A percentile compares a stretch with the other conserved stretches of the same genome.
Conservation (phyloP, 2,888 invertebrate genomes). For the Chrysolina americana region DNA sequence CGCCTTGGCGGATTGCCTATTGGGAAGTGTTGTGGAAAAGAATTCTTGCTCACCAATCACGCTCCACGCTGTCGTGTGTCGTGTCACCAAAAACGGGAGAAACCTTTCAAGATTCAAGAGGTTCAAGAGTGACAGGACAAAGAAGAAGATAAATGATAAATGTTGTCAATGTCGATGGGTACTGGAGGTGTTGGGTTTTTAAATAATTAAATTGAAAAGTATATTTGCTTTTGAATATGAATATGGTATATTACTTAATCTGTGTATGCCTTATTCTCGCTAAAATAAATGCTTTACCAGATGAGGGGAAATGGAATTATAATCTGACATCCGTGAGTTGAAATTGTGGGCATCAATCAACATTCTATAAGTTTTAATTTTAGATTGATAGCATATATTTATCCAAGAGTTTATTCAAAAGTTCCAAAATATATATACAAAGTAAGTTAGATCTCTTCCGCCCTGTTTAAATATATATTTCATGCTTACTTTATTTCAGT, state of each 20-base stretch:
- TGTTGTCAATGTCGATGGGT: neutral
- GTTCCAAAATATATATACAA: conserved; percentile 79
- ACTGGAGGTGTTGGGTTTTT: neutral
- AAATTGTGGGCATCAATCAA: conserved; percentile 11
- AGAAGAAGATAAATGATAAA: too few species aligned
- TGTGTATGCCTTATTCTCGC: conserved; percentile 30
- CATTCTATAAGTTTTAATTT: conserved; percentile 48
- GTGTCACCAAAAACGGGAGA: too few species aligned
- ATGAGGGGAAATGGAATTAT: conserved; percentile 79
- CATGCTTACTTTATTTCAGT: conserved; percentile 64
- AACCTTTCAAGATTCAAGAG: too few species aligned
- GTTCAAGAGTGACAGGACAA: too few species aligned
- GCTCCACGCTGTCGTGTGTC: too few species aligned
- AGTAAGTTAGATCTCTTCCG: conserved; percentile 72
- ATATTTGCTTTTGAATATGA: conserved; percentile 31
- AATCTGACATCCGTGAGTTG: conserved; percentile 69
- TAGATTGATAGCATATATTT: conserved; percentile 70
- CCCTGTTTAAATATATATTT: conserved; percentile 1
- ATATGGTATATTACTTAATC: conserved; percentile 25
- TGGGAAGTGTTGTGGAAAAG: too few species aligned
- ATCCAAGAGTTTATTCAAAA: conserved; percentile 79
- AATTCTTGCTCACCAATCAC: too few species aligned
- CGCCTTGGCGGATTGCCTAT: too few species aligned
- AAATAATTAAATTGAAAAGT: conserved; percentile 24
- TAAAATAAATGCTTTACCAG: conserved; percentile 65